Base-by-base conservation (phyloP, 2,113 vertebrate genomes). In the Corythoichthys intestinalis region DNA sequence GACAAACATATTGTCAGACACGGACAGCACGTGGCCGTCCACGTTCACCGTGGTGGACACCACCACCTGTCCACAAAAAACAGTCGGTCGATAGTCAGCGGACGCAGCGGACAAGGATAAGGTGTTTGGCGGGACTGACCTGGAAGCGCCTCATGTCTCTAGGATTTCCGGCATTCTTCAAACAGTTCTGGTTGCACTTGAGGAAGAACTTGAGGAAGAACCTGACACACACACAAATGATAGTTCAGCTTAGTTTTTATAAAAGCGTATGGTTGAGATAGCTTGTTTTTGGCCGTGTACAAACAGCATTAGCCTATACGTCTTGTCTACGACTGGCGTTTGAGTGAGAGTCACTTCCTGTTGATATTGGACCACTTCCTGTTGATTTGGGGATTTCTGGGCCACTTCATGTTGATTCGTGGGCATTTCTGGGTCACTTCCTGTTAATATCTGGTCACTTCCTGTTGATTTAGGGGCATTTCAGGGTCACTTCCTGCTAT, bases 1-100 rank as follows among this genome's bases (percentile, higher is more conserved):
- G 48, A 97, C 96, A 20, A 98, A 98, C 96, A 98, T 97, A 90
- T 96, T 97, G 87, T 98, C 96, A 0, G 96, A 98, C 58, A 97
- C 96, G 0, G 96, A 93, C 37, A 98, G 88, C 4, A 98, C 95
- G 0, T 98, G 96, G 0, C 96, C 96, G 0, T 98, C 96, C 74
- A 98, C 96, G 3, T 95, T 96, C 75, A 98, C 93, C 0, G 96
- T 98, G 1, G 96, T 97, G 61, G 94, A 96, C n/a, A 97, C 92
- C 34, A 97, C 96, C 77, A 98, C 96, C 96, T 97, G 82, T 0
- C 20, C 28, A 70, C 49, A 71, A 2, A n/a, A 47, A 12, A 49
- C 38, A 66, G 13, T 14, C 15, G 4, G 8, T 61, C 0, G 37
- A 39, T 13, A 6, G 28, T 4, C 12, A 5, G 54, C 37, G 15